Evolutionary conservation across 2,113 vertebrate genomes (phyloP).

Genomic region (Physeter macrocephalus): DNA sequence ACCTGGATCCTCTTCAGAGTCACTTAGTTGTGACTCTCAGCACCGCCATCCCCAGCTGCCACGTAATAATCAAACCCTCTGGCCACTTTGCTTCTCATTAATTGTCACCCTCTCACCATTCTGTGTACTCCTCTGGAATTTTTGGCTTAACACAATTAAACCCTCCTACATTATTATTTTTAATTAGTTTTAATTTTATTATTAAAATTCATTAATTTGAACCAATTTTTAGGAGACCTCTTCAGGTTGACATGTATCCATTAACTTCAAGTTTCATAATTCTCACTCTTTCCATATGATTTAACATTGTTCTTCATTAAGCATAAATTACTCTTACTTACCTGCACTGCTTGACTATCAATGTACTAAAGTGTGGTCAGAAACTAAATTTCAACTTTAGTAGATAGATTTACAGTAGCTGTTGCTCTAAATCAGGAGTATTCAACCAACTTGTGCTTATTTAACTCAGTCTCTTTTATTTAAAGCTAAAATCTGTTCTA

Average conservation of each 20-base stretch:
- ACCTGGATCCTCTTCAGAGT: not conserved
- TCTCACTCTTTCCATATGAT: not conserved
- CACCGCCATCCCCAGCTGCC: not conserved
- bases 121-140: not conserved
- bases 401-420: not conserved
- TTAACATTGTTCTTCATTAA: not conserved
- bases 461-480: not conserved
- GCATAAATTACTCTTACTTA: not conserved
- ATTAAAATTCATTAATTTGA: not conserved
- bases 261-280: not conserved
- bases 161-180: not conserved
- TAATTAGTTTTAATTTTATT: not conserved
- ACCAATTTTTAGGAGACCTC: not conserved
- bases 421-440: not conserved
- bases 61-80: not conserved
- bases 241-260: not conserved
- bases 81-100: not conserved
- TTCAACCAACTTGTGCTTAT: not conserved
- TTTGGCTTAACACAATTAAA: not conserved
- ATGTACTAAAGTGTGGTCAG: not conserved
- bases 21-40: not conserved
- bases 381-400: not conserved
- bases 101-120: not conserved
- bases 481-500: not conserved
- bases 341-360: not conserved